These are phyloP conservation scores for Enteromius fasciolatus DNA, from an alignment of 2,797 vertebrate genomes.

Conservation along the genomic window DNA sequence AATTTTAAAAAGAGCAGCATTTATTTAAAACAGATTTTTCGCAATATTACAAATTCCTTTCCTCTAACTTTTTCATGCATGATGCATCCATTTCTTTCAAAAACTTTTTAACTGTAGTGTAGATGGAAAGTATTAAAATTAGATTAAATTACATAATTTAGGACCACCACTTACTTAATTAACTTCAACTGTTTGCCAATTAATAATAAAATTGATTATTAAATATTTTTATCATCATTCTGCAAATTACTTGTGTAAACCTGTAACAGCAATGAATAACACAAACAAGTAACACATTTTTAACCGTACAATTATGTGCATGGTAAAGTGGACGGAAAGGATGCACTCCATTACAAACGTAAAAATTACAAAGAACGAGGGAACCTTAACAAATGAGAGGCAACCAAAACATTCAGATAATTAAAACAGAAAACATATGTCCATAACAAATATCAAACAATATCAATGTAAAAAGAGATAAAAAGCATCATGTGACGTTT, in stretches of 20 bases:
- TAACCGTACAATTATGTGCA: neutral
- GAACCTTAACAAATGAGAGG: slow-evolving; percentile 1
- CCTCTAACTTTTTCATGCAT: neutral
- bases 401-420: neutral
- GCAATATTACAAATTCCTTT: neutral
- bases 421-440: neutral
- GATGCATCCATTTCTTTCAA: neutral
- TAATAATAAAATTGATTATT: neutral
- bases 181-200: neutral
- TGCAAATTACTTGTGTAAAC: neutral
- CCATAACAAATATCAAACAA: neutral
- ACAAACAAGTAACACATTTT: neutral
- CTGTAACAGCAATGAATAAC: neutral
- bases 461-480: neutral
- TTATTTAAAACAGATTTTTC: neutral
- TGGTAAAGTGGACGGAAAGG: neutral
- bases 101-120: neutral
- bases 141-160: neutral
- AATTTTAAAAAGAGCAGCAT: neutral
- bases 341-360: neutral
- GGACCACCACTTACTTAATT: neutral
- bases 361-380: neutral
- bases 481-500: neutral
- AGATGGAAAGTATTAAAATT: neutral
- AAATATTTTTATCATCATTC: neutral